A percentile compares a stretch with the other conserved stretches of the same genome.
Evolutionary conservation across 2,797 vertebrate species (phyloP).

Genomic region (Enteromius argenteus): DNA sequence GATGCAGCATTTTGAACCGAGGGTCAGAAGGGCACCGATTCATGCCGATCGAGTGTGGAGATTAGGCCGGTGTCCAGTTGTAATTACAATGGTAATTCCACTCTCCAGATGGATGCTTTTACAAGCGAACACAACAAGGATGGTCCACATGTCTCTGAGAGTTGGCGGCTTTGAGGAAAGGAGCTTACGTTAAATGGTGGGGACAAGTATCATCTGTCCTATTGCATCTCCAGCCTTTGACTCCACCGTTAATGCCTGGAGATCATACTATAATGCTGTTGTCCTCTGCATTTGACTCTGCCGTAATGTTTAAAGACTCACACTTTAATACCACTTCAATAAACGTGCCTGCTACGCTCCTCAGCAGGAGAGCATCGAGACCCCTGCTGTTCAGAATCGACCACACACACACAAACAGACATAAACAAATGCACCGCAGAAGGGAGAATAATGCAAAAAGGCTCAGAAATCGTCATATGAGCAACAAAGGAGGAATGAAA

Average conservation of each 20-base stretch:
- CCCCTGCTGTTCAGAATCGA: slow-evolving; percentile 46
- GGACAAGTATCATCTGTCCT: slow-evolving; percentile 8
- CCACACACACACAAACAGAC: slow-evolving; percentile 10
- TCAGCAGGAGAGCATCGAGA: slow-evolving; percentile 29
- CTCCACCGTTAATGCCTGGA: slow-evolving; percentile 31
- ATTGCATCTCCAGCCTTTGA: slow-evolving; percentile 31
- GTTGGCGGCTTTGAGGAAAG: slow-evolving; percentile 54
- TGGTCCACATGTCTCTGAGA: slow-evolving; percentile 35
- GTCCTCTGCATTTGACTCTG: neutral
- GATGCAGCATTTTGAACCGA: neutral
- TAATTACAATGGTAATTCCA: slow-evolving; percentile 65
- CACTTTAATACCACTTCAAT: slow-evolving; percentile 52
- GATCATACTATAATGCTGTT: slow-evolving; percentile 55
- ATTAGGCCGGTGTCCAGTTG: slow-evolving; percentile 60
- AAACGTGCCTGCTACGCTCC: slow-evolving; percentile 27
- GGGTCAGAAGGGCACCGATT: slow-evolving; percentile 37
- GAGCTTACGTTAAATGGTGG: slow-evolving; percentile 49
- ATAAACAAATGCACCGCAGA: slow-evolving; percentile 15
- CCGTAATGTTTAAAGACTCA: slow-evolving; percentile 37
- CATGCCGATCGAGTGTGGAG: slow-evolving; percentile 49
- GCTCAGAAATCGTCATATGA: neutral
- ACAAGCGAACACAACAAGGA: slow-evolving; percentile 56
- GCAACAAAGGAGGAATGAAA: slow-evolving; percentile 3
- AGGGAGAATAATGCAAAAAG: slow-evolving; percentile 7
- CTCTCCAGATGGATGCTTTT: slow-evolving; percentile 58